Conservation (phyloP, 92 coral and sea anemone species). For the Isaurus tuberculatus region DNA sequence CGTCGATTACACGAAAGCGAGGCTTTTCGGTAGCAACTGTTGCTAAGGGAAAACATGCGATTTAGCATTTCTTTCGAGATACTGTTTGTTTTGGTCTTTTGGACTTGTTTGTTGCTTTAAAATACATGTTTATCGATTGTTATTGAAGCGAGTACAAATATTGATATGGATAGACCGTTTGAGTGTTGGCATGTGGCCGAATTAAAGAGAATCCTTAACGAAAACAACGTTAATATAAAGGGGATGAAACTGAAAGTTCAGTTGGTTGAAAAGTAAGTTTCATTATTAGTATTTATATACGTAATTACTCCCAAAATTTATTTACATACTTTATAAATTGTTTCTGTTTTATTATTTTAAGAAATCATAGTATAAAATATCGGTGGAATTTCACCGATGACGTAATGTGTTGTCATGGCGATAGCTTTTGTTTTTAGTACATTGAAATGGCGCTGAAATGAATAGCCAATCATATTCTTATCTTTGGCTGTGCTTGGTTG, state of each 20-base stretch:
- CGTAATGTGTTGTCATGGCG: background rate
- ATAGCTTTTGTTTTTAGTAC: background rate
- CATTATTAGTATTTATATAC: background rate
- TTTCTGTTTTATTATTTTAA: conserved; percentile 10
- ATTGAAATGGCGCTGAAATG: background rate
- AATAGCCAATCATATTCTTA: background rate
- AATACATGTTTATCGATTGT: background rate
- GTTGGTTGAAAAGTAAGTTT: conserved; percentile 49
- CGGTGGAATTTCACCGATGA: background rate
- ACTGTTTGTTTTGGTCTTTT: background rate
- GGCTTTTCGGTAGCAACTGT: conserved; percentile 58
- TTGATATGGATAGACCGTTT: conserved; percentile 45
- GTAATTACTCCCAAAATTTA: background rate
- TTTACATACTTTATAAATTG: background rate
- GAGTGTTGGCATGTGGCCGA: conserved; percentile 45
- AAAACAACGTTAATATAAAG: conserved; percentile 41
- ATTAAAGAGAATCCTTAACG: conserved; percentile 39
- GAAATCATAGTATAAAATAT: conserved; percentile 14
- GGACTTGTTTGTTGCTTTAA: background rate
- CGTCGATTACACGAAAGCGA: conserved; percentile 42
- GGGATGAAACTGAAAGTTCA: conserved; percentile 56
- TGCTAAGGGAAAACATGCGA: conserved; percentile 47
- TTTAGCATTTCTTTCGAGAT: background rate
- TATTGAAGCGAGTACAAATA: background rate
- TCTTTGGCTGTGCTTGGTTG: background rate